Conservation (phyloP, 2,113 vertebrate species). For the Dicentrarchus labrax region DNA sequence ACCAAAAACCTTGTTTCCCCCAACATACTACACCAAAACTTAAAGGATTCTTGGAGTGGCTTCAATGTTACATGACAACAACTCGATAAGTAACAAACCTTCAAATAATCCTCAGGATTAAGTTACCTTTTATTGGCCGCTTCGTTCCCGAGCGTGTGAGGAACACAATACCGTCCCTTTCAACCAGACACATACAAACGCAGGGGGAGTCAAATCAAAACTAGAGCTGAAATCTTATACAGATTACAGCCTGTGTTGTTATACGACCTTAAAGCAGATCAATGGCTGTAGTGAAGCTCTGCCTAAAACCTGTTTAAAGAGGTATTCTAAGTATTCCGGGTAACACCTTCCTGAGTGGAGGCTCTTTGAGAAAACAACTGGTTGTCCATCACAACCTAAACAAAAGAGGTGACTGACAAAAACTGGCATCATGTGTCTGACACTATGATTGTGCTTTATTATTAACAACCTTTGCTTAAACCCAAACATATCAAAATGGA, state of each 20-base stretch:
- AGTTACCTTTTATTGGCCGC: constrained; percentile 45
- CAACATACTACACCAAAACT: background rate
- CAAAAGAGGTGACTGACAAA: background rate
- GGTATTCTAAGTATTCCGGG: constrained; percentile 45
- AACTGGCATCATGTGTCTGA: background rate
- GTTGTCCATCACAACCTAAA: background rate
- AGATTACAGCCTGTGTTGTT: constrained; percentile 21
- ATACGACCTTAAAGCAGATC: constrained; percentile 27
- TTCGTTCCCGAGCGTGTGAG: constrained; percentile 18
- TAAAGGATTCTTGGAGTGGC: background rate
- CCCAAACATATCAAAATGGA: background rate
- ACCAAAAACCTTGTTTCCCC: background rate
- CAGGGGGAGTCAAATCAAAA: constrained; percentile 21
- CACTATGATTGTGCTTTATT: background rate
- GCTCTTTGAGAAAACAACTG: constrained; percentile 16
- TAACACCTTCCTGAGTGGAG: constrained; percentile 20
- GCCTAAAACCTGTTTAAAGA: constrained; percentile 48
- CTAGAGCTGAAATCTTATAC: constrained; percentile 25
- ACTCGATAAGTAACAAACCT: constrained; percentile 12
- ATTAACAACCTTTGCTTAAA: background rate
- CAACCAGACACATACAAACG: constrained; percentile 20
- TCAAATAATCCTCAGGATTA: constrained; percentile 16
- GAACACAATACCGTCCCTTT: constrained; percentile 25
- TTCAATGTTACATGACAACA: constrained; percentile 19
- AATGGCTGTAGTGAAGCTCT: background rate